A percentile compares a stretch with the other conserved stretches of the same genome.
Conservation (phyloP, 2,888 invertebrate species). For the Hydroisotoma schaefferi region DNA sequence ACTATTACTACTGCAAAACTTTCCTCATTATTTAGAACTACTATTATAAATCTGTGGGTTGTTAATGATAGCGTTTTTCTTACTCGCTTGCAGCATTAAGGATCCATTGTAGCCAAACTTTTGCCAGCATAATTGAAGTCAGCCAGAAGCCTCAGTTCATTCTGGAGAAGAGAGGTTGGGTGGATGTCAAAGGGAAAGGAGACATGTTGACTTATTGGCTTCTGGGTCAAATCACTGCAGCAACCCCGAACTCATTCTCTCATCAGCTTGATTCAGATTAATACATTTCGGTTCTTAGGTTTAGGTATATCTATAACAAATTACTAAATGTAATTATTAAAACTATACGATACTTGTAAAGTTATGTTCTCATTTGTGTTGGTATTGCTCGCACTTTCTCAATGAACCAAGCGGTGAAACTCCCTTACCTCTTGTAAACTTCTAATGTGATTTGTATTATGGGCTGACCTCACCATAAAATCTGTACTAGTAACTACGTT, state of each 20-base stretch:
- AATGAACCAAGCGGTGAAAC: too few species aligned
- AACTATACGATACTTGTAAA: too few species aligned
- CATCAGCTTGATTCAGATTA: slow-evolving; percentile 3
- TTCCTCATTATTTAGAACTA: background rate
- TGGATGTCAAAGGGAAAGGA: slow-evolving; percentile 81
- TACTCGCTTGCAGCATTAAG: slow-evolving; percentile 65
- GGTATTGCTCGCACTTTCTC: too few species aligned
- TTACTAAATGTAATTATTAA: too few species aligned
- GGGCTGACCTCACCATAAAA: too few species aligned
- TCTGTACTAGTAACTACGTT: too few species aligned
- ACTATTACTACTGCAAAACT: too few species aligned
- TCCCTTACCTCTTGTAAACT: background rate
- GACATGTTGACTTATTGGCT: slow-evolving; percentile 73
- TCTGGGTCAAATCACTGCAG: slow-evolving; percentile 57
- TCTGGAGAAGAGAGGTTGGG: slow-evolving; percentile 78
- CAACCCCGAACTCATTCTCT: background rate
- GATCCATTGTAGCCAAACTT: slow-evolving; percentile 81
- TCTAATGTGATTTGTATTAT: too few species aligned
- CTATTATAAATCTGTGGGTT: background rate
- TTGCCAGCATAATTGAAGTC: slow-evolving; percentile 74
- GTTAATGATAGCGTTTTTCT: background rate
- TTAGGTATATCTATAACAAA: too few species aligned
- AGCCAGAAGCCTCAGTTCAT: slow-evolving; percentile 72
- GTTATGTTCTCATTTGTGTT: too few species aligned
- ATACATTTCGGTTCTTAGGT: too few species aligned